Percentiles rank a stretch among this genome's conserved stretches.
Evolutionary conservation across 1,140 invertebrate species (phyloP).

Genomic region (Neodiprion lecontei): DNA sequence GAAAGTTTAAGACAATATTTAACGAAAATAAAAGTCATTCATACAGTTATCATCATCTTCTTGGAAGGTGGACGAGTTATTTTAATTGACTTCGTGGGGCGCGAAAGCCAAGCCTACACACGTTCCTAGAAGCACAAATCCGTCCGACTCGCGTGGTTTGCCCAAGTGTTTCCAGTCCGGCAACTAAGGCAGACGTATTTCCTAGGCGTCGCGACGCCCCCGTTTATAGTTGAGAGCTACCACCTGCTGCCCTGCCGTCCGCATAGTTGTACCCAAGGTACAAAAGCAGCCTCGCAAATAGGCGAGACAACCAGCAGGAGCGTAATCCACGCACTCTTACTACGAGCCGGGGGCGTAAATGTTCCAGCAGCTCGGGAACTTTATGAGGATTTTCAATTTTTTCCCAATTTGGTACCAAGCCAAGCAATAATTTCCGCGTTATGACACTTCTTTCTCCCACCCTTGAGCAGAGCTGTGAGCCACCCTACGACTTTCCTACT

Average conservation of each 20-base stretch:
- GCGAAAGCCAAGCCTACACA: background rate
- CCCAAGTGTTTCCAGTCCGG: constrained; percentile 3
- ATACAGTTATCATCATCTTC: background rate
- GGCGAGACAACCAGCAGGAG: background rate
- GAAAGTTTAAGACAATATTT: background rate
- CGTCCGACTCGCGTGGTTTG: background rate
- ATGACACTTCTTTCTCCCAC: too few species aligned
- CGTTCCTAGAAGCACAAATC: background rate
- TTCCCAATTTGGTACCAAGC: background rate
- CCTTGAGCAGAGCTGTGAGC: too few species aligned
- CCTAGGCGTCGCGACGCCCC: background rate
- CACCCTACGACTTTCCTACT: too few species aligned
- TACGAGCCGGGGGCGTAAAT: background rate
- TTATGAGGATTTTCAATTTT: constrained; percentile 2
- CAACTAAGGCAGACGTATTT: background rate
- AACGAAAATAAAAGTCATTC: background rate
- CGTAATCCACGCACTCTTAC: background rate
- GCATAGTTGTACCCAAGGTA: background rate
- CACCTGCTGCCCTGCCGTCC: background rate
- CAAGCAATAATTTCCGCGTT: background rate
- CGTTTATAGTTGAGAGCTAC: constrained; percentile 1
- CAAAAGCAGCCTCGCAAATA: background rate
- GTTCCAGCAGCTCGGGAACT: background rate
- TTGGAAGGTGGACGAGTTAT: background rate
- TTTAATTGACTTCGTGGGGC: background rate